These are phyloP conservation scores for Drosophila nannoptera DNA, from an alignment of 1,140 invertebrate genomes.

Conservation along the genomic window DNA sequence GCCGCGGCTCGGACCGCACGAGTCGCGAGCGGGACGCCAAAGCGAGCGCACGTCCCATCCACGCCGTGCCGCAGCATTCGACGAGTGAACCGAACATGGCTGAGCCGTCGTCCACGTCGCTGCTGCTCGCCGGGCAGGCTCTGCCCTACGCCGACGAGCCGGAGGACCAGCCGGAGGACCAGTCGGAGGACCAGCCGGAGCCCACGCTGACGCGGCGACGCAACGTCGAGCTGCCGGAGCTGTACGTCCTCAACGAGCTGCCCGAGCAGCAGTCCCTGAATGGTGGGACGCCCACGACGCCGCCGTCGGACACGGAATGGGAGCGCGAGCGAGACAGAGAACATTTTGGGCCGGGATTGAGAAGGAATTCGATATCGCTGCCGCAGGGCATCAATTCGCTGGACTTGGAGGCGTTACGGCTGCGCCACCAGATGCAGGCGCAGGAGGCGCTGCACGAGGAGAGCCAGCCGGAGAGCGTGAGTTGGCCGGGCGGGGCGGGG, in stretches of 20 bases:
- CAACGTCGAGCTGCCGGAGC: conserved; percentile 47
- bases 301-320: conserved; percentile 7
- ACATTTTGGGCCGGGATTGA: conserved; percentile 50
- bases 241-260: conserved; percentile 47
- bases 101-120: background rate
- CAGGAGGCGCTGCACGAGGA: conserved; percentile 71
- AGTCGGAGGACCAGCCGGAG: background rate
- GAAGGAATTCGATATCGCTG: conserved; percentile 74
- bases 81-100: conserved; percentile 9
- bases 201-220: conserved; percentile 26
- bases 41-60: conserved; percentile 28
- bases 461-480: conserved; percentile 61
- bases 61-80: background rate
- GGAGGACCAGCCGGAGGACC: conserved; percentile 1
- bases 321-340: conserved; percentile 18
- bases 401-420: conserved; percentile 65
- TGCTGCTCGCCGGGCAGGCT: conserved; percentile 48
- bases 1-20: conserved; percentile 11
- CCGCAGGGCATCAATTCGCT: conserved; percentile 72
- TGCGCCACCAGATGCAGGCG: conserved; percentile 71
- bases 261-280: conserved; percentile 1
- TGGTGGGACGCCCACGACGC: background rate
- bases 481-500: conserved; percentile 16
- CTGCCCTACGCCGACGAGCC: conserved; percentile 44
- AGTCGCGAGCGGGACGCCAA: conserved; percentile 39